phyloP scores from a whole-genome alignment of 2,797 vertebrate genomes.

The Sebastes flavidus region DNA sequence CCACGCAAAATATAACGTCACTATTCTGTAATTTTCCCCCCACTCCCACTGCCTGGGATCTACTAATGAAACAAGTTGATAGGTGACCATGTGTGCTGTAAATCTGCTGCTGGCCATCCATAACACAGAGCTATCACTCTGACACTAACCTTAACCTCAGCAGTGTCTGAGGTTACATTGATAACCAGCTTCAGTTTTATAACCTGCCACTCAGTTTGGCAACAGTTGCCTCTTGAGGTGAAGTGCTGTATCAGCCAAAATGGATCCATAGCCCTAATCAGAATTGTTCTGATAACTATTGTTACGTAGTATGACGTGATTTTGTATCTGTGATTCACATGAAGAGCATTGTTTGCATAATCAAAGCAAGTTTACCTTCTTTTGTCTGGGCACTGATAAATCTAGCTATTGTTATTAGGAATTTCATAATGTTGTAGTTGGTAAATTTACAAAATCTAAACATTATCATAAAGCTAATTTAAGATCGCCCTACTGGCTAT shows the following conservation, averaged over 20 bases:
- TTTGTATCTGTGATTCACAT: not conserved
- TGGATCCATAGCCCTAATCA: not conserved
- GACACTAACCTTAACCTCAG: conserved; percentile 2
- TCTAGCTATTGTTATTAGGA: not conserved
- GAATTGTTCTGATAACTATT: not conserved
- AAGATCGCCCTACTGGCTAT: not conserved
- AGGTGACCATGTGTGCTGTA: not conserved
- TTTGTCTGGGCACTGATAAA: not conserved
- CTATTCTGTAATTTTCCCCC: no score
- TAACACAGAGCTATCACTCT: conserved; percentile 6
- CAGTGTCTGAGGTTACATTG: not conserved
- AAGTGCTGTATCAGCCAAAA: conserved; percentile 6
- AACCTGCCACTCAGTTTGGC: not conserved
- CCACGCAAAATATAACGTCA: no score
- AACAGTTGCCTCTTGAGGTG: not conserved
- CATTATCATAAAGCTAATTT: not conserved
- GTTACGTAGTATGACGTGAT: not conserved
- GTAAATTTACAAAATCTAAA: not conserved
- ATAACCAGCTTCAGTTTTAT: not conserved
- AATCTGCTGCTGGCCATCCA: not conserved
- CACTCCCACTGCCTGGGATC: not conserved
- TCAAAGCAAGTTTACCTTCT: not conserved
- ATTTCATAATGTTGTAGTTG: not conserved
- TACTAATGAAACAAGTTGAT: not conserved
- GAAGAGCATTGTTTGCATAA: not conserved